A percentile compares a stretch with the other conserved stretches of the same genome.
phyloP scores from a whole-genome alignment of 2,113 vertebrate species.

The Pterocles gutturalis region DNA sequence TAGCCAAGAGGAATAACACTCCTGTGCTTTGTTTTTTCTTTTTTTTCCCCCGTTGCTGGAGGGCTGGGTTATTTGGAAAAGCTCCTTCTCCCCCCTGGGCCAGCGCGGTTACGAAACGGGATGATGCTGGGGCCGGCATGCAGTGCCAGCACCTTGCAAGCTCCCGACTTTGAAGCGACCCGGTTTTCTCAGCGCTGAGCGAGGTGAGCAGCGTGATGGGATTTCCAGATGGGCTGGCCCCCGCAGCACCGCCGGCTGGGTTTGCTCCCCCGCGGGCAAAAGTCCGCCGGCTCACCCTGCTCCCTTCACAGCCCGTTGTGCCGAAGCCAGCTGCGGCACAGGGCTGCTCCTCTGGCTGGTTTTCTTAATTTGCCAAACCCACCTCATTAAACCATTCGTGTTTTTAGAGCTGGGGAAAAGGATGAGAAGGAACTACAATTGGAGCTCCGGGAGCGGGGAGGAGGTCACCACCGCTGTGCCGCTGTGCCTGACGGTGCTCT shows the following conservation, averaged over 20 bases:
- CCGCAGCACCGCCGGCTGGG: neutral
- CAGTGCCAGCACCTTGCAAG: neutral
- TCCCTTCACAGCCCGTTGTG: neutral
- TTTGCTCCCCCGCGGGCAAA: neutral
- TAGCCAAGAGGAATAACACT: conserved; percentile 37
- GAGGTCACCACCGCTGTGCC: accelerated
- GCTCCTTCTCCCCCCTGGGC: neutral
- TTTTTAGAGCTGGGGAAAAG: neutral
- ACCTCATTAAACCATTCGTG: neutral
- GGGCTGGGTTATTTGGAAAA: neutral
- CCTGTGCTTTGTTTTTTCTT: neutral
- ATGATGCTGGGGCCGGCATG: neutral
- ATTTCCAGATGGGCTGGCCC: conserved; percentile 33
- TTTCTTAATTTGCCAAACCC: conserved; percentile 25
- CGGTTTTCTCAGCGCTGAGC: neutral
- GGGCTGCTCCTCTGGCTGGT: neutral
- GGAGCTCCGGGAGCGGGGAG: neutral
- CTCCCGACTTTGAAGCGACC: neutral
- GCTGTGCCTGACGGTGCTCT: neutral
- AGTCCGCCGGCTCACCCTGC: neutral
- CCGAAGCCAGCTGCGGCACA: accelerated
- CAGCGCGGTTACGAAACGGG: neutral
- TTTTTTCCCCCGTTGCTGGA: neutral
- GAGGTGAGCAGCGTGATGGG: neutral
- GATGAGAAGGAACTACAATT: neutral